Conservation (phyloP, 2,888 invertebrate species). For the Tiliacea aurago region DNA sequence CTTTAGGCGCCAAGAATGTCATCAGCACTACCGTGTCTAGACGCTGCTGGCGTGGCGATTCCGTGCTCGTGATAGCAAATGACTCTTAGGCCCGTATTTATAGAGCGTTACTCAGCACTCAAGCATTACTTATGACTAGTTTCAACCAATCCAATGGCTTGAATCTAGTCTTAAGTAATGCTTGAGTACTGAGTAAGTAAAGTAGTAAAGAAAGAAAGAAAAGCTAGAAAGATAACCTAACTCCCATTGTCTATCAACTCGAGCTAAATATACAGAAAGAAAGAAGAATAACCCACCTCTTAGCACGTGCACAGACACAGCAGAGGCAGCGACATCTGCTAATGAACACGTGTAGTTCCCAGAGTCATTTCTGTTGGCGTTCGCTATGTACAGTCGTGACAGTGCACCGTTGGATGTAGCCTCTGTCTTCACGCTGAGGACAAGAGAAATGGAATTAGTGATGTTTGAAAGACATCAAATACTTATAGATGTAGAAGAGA, state of each 20-base stretch:
- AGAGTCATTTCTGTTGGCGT: slow-evolving; percentile 94
- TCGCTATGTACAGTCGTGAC: slow-evolving; percentile 94
- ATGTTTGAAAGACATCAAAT: neutral
- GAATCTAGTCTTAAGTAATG: no score
- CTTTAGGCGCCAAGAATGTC: no score
- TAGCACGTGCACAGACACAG: slow-evolving; percentile 94
- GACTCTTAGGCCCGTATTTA: no score
- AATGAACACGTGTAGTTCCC: slow-evolving; percentile 95
- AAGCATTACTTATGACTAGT: no score
- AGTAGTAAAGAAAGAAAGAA: neutral
- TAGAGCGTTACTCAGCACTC: neutral
- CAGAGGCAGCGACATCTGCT: slow-evolving; percentile 93
- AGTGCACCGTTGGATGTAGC: slow-evolving; percentile 93
- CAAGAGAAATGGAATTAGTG: slow-evolving; percentile 53
- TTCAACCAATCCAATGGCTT: no score
- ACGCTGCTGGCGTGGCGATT: no score
- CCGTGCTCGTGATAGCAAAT: no score
- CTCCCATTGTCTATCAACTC: neutral
- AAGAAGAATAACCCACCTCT: slow-evolving; percentile 90
- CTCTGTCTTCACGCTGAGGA: slow-evolving; percentile 94
- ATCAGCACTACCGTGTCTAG: no score
- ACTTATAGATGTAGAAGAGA: no score
- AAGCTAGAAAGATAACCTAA: neutral
- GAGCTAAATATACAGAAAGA: neutral
- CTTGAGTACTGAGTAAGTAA: no score